phyloP scores from a whole-genome alignment of 2,113 vertebrate species.

The Erpornis zantholeuca region DNA sequence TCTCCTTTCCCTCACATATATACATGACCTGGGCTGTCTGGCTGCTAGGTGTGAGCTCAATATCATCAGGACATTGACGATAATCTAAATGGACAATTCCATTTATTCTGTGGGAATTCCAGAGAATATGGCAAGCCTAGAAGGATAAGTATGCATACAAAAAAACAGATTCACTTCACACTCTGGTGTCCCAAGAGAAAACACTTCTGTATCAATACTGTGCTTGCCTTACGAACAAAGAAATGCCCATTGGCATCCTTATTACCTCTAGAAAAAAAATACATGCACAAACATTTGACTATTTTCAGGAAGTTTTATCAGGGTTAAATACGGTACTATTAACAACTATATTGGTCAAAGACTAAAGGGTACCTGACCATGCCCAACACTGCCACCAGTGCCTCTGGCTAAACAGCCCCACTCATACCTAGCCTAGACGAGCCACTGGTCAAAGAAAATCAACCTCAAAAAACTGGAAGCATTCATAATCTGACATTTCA shows the following conservation, averaged over 20 bases:
- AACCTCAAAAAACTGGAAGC: rapidly evolving
- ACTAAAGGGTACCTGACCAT: background rate
- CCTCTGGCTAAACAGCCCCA: background rate
- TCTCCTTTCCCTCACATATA: background rate
- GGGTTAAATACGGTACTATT: background rate
- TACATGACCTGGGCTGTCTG: background rate
- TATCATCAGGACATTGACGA: background rate
- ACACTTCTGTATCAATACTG: background rate
- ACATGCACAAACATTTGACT: background rate
- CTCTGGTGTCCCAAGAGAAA: background rate
- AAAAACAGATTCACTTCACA: background rate
- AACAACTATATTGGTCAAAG: background rate
- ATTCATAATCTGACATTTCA: background rate
- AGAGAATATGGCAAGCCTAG: background rate
- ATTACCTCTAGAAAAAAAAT: background rate
- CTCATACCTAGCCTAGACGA: background rate
- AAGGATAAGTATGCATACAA: background rate
- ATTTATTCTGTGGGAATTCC: background rate
- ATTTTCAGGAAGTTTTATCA: background rate
- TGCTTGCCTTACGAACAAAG: background rate
- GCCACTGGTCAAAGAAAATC: background rate
- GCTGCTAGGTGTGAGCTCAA: background rate
- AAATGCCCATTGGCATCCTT: background rate
- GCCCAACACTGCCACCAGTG: background rate
- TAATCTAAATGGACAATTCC: background rate